Base-by-base conservation (phyloP, 2,113 vertebrate species). In the Channa argus region DNA sequence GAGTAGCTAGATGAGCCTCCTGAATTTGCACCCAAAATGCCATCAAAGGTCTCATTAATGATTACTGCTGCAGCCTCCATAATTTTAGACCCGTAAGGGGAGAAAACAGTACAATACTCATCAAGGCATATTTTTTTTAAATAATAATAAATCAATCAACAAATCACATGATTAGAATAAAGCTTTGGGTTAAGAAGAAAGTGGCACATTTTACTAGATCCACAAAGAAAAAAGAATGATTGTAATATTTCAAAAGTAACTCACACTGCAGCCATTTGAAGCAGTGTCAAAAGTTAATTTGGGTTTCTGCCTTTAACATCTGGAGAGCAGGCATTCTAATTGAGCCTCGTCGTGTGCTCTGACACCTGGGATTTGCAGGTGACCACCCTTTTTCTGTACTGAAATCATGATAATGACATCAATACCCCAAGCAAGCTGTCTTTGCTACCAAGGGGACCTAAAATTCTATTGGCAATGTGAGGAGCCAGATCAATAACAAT, bases 401-500 rank as follows among this genome's bases (percentile, higher is more conserved):
- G 63, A 82, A 84, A 87, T 82, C 79, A 83, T 72, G 83, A 82
- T 85, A 89, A 89, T 81, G 74, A 90, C 83, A 88, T 86, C 86
- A 87, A 88, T 86, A 84, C 75, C 50, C 44, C 2, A 3, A 75
- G 73, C 63, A 61, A 74, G 71, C 51, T 47, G 3, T 76, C 64
- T 73, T 52, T 69, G 66, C 76, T n/a, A 76, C 80, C 67, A 24
- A 12, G 39, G 84, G 80, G 84, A 89, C 68, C 72, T 77, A 61
- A 82, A 77, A 90, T 85, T 81, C 47, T 94, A 95, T 93, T 92
- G 94, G 95, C 94, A 94, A 93, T 86, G 92, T 77, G 88, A 94
- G 90, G 92, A 94, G 88, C 90, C 94, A 91, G 95, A 97, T 97
- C 96, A 95, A 97, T 97, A 96, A 92, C 84, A 86, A 91, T 92